A percentile compares a stretch with the other conserved stretches of the same genome.
phyloP scores from a whole-genome alignment of 2,797 vertebrate species.

The Gobio occitaniae region DNA sequence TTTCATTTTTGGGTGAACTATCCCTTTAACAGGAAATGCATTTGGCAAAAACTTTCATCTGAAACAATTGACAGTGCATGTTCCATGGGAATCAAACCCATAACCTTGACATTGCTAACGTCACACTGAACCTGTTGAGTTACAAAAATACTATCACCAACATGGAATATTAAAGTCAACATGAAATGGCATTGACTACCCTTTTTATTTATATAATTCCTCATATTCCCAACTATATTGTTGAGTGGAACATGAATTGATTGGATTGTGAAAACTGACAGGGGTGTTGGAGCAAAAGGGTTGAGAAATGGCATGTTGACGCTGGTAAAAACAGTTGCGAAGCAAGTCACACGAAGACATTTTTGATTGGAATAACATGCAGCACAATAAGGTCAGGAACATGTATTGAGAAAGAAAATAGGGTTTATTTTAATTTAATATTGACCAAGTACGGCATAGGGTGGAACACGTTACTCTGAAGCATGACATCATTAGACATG shows the following conservation, averaged over 20 bases:
- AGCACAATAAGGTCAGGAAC: background rate
- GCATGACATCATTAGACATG: constrained; percentile 18
- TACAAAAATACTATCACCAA: background rate
- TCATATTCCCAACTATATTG: background rate
- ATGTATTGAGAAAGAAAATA: background rate
- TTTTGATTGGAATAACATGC: background rate
- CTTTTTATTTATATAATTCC: background rate
- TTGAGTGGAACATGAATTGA: background rate
- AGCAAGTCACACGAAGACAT: background rate
- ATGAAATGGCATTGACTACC: background rate
- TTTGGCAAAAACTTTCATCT: background rate
- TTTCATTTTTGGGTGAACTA: no score
- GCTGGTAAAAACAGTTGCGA: background rate
- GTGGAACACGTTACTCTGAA: background rate
- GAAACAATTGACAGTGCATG: background rate
- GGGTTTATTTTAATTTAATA: background rate
- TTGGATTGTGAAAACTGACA: background rate
- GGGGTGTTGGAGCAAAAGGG: background rate
- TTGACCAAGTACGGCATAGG: background rate
- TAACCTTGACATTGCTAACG: background rate
- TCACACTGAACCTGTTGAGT: background rate
- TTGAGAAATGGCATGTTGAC: background rate
- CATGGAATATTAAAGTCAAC: background rate
- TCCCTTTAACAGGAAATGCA: background rate
- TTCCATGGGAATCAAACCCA: background rate